Base-by-base conservation (phyloP, 2,888 invertebrate genomes). In the Agapostemon virescens region DNA sequence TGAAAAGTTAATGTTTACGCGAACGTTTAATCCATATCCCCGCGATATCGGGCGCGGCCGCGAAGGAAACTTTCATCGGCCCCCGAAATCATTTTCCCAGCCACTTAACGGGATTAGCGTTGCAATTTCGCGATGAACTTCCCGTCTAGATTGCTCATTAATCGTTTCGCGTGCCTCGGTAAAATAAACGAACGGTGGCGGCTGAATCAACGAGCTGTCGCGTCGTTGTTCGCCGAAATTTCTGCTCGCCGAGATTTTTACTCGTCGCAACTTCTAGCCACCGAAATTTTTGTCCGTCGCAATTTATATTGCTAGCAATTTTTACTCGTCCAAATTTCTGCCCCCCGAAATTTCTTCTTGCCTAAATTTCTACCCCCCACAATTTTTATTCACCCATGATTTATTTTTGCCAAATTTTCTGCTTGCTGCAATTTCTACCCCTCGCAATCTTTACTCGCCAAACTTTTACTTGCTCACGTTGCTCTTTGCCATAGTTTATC, bases 1-100 rank as follows among this genome's bases (percentile, higher is more conserved):
- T 85, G 84, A 73, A 73, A 66, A 74, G 77, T 77, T 73, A 76
- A 81, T 70, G 71, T 83, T 84, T 77, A 77, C 76, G 17, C 49
- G 55, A 49, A n/a, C 36, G 67, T 73, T 82, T 77, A 77, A 82
- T 74, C 77, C 58, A 55, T 76, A 17, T 15, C 55, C 68, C 36
- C 45, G 64, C 63, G 74, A 70, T 74, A 72, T 66, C 49, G 45
- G 45, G 58, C 40, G 36, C n/a, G 20, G 17, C 17, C 52, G 78
- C 68, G 61, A 23, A 58, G 55, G 77, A 68, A 85, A 85, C 55
- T 83, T 77, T 70, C 74, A 42, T 67, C 74, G 58, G 36, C 69
- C 67, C 40, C n/a, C 52, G 55, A 76, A 75, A 83, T 83, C 83
- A 74, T 72, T 83, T 63, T 71, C 72, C 55, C 38, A 15, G 52